Conservation (phyloP, 2,888 invertebrate genomes). For the Amblyteles armatorius region DNA sequence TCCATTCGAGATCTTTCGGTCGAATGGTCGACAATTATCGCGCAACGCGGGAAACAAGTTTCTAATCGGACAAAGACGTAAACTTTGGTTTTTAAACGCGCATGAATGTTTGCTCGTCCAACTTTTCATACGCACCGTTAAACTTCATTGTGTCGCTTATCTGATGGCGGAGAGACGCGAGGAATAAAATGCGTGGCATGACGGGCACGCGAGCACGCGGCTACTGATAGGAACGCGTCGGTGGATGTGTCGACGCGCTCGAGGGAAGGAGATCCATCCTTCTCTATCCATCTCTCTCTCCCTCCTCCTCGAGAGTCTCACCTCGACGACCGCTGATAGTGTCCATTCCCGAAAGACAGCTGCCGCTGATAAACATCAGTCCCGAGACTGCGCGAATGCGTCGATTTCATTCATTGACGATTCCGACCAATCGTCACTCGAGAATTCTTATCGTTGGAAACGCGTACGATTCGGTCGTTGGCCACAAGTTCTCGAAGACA, state of each 20-base stretch:
- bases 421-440: conserved; percentile 2
- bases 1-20: neutral
- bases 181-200: conserved; percentile 46
- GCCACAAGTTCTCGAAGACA: neutral
- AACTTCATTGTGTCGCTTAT: conserved; percentile 44
- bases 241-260: conserved; percentile 8
- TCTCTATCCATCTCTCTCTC: neutral
- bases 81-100: neutral
- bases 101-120: neutral
- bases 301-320: neutral
- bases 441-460: conserved; percentile 6
- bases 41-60: neutral
- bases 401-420: conserved; percentile 21
- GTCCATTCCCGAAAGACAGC: conserved; percentile 21
- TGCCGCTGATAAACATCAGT: conserved; percentile 24
- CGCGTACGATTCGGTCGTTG: neutral
- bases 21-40: neutral
- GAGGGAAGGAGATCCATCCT: conserved; percentile 31
- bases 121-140: neutral
- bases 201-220: conserved; percentile 64
- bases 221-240: conserved; percentile 62
- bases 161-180: conserved; percentile 24
- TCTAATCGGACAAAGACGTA: neutral
- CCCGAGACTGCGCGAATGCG: neutral
- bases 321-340: conserved; percentile 22